Evolutionary conservation across 1,140 invertebrate species (phyloP).

Genomic region (Pogonomyrmex barbatus): DNA sequence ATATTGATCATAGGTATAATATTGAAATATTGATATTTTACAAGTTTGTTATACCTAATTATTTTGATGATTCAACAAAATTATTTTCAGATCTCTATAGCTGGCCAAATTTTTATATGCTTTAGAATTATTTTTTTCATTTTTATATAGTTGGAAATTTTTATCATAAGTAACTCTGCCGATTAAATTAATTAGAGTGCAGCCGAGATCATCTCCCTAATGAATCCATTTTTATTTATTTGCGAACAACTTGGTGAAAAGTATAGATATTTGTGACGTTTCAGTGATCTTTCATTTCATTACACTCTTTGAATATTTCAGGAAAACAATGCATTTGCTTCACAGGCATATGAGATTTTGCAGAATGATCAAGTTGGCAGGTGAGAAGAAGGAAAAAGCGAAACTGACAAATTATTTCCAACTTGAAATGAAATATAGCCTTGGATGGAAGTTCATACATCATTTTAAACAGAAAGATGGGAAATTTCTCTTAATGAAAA

Average conservation of each 20-base stretch:
- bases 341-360: slow-evolving; percentile 80
- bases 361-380: slow-evolving; percentile 89
- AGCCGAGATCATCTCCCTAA: neutral
- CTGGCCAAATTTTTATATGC: too few relatives aligned
- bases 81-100: too few relatives aligned
- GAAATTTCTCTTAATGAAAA: neutral
- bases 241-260: neutral
- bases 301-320: slow-evolving; percentile 21
- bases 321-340: neutral
- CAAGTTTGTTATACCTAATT: too few relatives aligned
- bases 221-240: neutral
- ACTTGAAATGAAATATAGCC: neutral
- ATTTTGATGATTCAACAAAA: too few relatives aligned
- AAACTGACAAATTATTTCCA: slow-evolving; percentile 1
- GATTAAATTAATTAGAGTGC: neutral
- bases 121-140: too few relatives aligned
- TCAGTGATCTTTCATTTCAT: neutral
- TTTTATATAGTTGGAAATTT: too few relatives aligned
- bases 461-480: neutral
- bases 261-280: neutral
- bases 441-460: neutral
- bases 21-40: too few relatives aligned
- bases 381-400: slow-evolving; percentile 61
- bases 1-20: too few relatives aligned
- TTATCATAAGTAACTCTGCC: neutral